Evolutionary conservation across 2,113 vertebrate species (phyloP).

Genomic region (Peucedramus taeniatus): DNA sequence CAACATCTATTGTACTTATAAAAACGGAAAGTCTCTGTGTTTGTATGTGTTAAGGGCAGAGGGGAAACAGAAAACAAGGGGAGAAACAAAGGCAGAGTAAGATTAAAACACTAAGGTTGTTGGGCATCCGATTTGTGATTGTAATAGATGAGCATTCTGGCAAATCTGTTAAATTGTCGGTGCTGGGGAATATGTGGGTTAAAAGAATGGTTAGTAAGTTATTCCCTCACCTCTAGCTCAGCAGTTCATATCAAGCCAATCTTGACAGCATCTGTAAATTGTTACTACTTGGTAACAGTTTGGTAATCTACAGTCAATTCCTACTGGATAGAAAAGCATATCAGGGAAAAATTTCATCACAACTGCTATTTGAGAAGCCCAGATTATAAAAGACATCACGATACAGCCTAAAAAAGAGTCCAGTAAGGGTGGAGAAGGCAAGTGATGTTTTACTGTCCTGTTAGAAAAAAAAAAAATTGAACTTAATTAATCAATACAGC

Average conservation of each 20-base stretch:
- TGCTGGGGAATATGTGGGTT: background rate
- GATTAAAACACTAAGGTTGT: background rate
- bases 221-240: background rate
- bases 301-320: background rate
- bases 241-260: background rate
- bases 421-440: background rate
- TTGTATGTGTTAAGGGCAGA: constrained; percentile 5
- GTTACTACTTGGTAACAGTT: background rate
- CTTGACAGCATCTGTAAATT: background rate
- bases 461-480: background rate
- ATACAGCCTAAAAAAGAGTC: background rate
- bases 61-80: background rate
- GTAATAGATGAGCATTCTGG: background rate
- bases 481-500: background rate
- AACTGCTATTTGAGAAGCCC: background rate
- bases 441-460: background rate
- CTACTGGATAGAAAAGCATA: background rate
- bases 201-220: background rate
- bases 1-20: constrained; percentile 64
- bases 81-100: background rate
- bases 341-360: background rate
- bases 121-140: constrained; percentile 10
- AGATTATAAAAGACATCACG: background rate
- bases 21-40: constrained; percentile 1
- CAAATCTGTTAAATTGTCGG: background rate